phyloP scores from a whole-genome alignment of 1,140 invertebrate species.

The Dryas iulia region DNA sequence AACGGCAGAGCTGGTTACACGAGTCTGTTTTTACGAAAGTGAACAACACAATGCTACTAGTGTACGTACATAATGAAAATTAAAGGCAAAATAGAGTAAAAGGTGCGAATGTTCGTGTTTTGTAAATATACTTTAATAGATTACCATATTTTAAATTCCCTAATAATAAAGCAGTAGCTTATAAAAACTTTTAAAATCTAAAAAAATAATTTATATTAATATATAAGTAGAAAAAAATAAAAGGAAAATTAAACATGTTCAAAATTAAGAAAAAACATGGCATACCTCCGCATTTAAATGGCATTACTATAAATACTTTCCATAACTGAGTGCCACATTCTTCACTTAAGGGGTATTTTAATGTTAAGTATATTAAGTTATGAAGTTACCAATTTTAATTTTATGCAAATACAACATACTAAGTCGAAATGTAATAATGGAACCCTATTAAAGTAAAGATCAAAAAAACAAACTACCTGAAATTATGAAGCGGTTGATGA shows the following conservation, averaged over 20 bases:
- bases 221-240: not conserved
- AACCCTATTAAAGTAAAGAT: not conserved
- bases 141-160: not conserved
- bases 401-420: not conserved
- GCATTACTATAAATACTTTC: slow-evolving; percentile 16
- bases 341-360: not conserved
- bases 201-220: not conserved
- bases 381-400: not conserved
- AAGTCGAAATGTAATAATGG: not conserved
- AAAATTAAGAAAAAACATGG: too few species aligned
- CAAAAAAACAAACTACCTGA: slow-evolving; percentile 7
- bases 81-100: not conserved
- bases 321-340: not conserved
- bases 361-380: not conserved
- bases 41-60: slow-evolving; percentile 59
- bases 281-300: slow-evolving; percentile 49
- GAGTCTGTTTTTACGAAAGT: slow-evolving; percentile 75
- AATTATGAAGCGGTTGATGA: slow-evolving; percentile 26
- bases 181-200: not conserved
- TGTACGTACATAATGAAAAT: not conserved
- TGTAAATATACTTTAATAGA: not conserved
- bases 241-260: not conserved
- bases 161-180: not conserved
- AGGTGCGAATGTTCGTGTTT: not conserved
- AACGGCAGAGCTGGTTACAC: slow-evolving; percentile 66